A percentile compares a stretch with the other conserved stretches of the same genome.
Evolutionary conservation across 2,113 vertebrate genomes (phyloP).

Genomic region (human): DNA sequence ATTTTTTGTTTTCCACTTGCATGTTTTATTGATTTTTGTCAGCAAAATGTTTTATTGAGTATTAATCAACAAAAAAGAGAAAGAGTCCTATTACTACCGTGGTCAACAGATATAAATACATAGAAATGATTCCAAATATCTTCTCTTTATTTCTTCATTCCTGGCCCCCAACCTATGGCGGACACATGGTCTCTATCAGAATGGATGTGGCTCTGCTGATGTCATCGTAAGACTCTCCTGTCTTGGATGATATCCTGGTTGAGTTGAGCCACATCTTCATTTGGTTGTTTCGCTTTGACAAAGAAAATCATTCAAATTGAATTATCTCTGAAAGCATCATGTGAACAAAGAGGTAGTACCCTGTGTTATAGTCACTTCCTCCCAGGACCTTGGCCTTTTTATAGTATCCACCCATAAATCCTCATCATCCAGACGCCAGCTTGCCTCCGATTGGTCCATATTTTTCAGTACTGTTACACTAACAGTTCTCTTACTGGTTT

Average conservation of each 20-base stretch:
- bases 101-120: neutral
- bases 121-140: neutral
- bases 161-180: neutral
- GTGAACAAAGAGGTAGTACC: neutral
- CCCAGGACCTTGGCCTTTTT: neutral
- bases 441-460: neutral
- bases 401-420: accelerated
- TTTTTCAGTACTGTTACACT: neutral
- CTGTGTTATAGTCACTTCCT: neutral
- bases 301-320: neutral
- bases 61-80: neutral
- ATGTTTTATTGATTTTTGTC: neutral
- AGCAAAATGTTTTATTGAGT: neutral
- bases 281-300: neutral
- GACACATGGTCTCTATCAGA: neutral
- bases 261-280: neutral
- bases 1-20: neutral
- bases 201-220: neutral
- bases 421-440: neutral
- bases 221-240: neutral
- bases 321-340: neutral
- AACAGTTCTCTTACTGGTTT: neutral
- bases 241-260: neutral
- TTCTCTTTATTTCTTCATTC: neutral
- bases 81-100: neutral